Percentiles rank a stretch among this genome's conserved stretches.
phyloP scores from a whole-genome alignment of 2,888 invertebrate species.

The Limnephilus auricula region DNA sequence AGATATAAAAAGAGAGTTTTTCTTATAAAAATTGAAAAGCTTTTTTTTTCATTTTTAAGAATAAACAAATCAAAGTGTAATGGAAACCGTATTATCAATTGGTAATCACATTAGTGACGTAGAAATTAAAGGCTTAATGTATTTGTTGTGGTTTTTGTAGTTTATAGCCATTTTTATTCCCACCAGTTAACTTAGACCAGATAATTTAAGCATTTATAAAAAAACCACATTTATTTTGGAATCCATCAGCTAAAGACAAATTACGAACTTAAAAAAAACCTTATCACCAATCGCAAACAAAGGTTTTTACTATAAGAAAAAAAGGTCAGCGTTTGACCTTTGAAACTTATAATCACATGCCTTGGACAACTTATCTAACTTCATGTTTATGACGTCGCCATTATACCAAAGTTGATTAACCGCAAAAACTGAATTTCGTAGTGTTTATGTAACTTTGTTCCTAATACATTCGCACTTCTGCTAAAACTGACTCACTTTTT shows the following conservation, averaged over 20 bases:
- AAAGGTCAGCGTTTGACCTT: neutral
- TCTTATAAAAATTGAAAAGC: too few species aligned
- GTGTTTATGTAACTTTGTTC: neutral
- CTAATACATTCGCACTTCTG: neutral
- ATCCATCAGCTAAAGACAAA: neutral
- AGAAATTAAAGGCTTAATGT: neutral
- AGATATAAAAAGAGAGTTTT: too few species aligned
- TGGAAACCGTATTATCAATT: neutral
- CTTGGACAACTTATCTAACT: neutral
- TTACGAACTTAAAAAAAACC: neutral
- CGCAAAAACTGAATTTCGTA: neutral
- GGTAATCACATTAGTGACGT: neutral
- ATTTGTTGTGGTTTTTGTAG: neutral
- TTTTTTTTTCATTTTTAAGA: too few species aligned
- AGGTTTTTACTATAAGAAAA: neutral
- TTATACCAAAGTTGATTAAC: neutral
- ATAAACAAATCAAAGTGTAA: neutral
- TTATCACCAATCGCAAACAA: neutral
- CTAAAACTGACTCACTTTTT: neutral
- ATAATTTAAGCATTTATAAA: neutral
- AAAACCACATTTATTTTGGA: neutral
- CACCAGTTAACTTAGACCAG: neutral
- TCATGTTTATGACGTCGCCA: neutral
- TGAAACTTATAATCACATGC: neutral
- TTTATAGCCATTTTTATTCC: neutral